Conservation (phyloP, 2,113 vertebrate genomes). For the Nasalis larvatus region DNA sequence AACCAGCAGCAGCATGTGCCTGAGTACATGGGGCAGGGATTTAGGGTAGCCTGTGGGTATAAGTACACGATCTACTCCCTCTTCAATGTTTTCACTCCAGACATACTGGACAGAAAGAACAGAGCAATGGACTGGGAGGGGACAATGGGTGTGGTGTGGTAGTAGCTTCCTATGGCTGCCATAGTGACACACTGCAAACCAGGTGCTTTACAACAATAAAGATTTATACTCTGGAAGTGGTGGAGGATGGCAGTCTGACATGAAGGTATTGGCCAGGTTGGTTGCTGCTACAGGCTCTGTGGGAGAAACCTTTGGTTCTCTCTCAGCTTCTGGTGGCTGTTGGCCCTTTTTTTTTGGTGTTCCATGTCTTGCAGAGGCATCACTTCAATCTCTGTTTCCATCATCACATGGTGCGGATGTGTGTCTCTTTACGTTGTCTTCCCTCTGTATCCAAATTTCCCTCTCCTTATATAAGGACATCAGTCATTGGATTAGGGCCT, state of each 20-base stretch:
- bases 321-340: background rate
- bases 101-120: background rate
- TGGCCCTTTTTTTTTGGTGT: background rate
- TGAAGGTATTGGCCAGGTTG: background rate
- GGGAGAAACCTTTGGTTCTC: background rate
- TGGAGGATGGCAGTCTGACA: background rate
- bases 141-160: too few relatives aligned
- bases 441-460: background rate
- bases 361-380: background rate
- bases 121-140: background rate
- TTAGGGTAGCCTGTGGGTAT: background rate
- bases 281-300: background rate
- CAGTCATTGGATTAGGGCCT: background rate
- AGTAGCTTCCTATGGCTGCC: background rate
- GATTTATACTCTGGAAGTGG: background rate
- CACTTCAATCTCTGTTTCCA: background rate
- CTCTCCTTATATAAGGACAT: background rate
- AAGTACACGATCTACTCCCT: background rate
- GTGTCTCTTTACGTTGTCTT: background rate
- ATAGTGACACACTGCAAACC: background rate
- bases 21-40: background rate
- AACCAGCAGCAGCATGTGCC: background rate
- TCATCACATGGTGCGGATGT: rapidly evolving
- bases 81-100: background rate
- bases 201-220: background rate